phyloP scores from a whole-genome alignment of 2,888 invertebrate genomes.

The Rhagium mordax region DNA sequence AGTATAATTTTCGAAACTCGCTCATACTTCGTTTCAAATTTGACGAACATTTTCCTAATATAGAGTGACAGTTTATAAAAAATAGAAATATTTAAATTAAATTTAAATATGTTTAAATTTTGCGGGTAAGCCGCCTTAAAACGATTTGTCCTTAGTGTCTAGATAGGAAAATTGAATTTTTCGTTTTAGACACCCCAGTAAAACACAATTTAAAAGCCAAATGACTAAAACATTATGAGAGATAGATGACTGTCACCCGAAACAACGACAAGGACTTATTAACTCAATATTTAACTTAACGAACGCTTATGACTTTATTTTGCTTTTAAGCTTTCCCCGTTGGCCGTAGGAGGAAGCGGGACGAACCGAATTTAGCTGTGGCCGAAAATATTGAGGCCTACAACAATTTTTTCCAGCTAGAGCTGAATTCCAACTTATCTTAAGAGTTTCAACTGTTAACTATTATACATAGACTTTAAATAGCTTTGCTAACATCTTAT shows the following conservation, averaged over 20 bases:
- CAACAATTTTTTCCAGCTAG: conserved; percentile 12
- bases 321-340: conserved; percentile 11
- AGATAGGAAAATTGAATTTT: neutral
- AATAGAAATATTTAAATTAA: conserved; percentile 31
- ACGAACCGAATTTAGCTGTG: neutral
- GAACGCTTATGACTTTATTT: conserved; percentile 10
- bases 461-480: conserved; percentile 5
- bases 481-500: conserved; percentile 10
- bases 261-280: conserved; percentile 43
- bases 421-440: neutral
- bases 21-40: conserved; percentile 56
- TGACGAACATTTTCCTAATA: conserved; percentile 55
- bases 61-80: conserved; percentile 48
- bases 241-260: conserved; percentile 67
- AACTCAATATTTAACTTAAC: conserved; percentile 53
- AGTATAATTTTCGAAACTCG: conserved; percentile 11
- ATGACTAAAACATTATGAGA: conserved; percentile 60
- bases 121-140: conserved; percentile 32
- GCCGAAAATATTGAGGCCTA: conserved; percentile 20
- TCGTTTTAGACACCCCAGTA: conserved; percentile 23
- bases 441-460: conserved; percentile 7
- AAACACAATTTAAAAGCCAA: conserved; percentile 28
- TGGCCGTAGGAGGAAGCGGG: neutral
- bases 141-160: conserved; percentile 22
- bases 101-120: conserved; percentile 41